Conservation (phyloP, 2,113 vertebrate species). For the Genyomyrus donnyi region DNA sequence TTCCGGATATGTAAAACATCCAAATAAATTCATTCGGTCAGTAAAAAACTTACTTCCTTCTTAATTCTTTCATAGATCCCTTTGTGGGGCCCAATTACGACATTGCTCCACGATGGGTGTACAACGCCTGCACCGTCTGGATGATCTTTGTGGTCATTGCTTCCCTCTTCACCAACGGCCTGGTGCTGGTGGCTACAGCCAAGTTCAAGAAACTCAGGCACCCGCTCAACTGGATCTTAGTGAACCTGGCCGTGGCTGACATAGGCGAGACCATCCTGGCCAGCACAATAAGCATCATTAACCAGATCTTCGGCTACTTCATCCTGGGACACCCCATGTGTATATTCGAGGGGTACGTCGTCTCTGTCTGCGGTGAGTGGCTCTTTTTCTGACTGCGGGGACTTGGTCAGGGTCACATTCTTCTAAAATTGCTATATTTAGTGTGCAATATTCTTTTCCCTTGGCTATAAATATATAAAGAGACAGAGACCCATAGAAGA, state of each 20-base stretch:
- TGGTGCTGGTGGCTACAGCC: constrained; percentile 77
- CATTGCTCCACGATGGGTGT: constrained; percentile 79
- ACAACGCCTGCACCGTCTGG: constrained; percentile 67
- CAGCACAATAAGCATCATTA: constrained; percentile 76
- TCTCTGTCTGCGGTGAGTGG: constrained; percentile 71
- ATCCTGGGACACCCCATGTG: constrained; percentile 80
- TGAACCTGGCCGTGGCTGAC: constrained; percentile 81
- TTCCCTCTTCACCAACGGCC: constrained; percentile 77
- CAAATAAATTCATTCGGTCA: not conserved
- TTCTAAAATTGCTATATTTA: not conserved
- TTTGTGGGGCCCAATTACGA: constrained; percentile 86
- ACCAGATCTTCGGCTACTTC: constrained; percentile 80
- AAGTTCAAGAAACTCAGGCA: constrained; percentile 85
- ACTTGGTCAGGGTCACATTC: not conserved
- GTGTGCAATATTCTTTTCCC: not conserved
- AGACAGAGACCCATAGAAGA: not conserved
- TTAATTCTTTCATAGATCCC: constrained; percentile 56
- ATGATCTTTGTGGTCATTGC: constrained; percentile 71
- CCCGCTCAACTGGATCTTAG: constrained; percentile 89
- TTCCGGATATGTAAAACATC: not conserved
- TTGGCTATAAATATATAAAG: not conserved
- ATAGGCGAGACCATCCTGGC: constrained; percentile 76
- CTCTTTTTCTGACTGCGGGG: not conserved
- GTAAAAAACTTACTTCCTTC: not conserved
- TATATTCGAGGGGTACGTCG: constrained; percentile 70